Evolutionary conservation across 2,888 invertebrate genomes (phyloP).

Genomic region (Tachina lurida): DNA sequence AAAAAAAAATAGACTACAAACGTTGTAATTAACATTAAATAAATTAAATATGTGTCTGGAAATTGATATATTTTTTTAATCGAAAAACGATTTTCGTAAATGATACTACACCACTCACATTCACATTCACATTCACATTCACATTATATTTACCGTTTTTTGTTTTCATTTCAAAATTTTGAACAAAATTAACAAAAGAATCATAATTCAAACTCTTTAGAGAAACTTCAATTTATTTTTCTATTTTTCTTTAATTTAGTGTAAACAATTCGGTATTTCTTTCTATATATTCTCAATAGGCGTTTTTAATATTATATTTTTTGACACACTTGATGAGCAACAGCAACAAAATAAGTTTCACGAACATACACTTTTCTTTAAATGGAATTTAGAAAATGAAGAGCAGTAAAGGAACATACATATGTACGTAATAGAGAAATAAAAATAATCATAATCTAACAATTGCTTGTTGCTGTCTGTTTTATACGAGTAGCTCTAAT

Average conservation of each 20-base stretch:
- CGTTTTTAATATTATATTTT: constrained; percentile 34
- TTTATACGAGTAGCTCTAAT: constrained; percentile 53
- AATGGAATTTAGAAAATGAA: constrained; percentile 14
- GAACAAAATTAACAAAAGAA: background rate
- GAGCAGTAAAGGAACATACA: background rate
- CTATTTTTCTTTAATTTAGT: constrained; percentile 31
- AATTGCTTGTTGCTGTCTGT: constrained; percentile 26
- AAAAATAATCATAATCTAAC: constrained; percentile 34
- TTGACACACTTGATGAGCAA: constrained; percentile 71
- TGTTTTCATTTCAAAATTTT: constrained; percentile 4
- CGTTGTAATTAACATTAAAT: constrained; percentile 17
- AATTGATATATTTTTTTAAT: constrained; percentile 6
- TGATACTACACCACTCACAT: constrained; percentile 24
- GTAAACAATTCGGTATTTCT: constrained; percentile 28
- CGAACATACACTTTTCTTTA: constrained; percentile 14
- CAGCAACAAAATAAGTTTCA: constrained; percentile 42
- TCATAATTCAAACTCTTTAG: background rate
- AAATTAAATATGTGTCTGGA: constrained; percentile 16
- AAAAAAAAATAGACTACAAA: constrained; percentile 12
- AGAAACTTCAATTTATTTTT: constrained; percentile 20
- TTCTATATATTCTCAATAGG: constrained; percentile 13
- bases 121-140: too few species aligned
- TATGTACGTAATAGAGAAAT: constrained; percentile 14
- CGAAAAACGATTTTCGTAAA: constrained; percentile 35
- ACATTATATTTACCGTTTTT: constrained; percentile 39